These are phyloP conservation scores for Orchesella flavescens DNA, from an alignment of 2,888 invertebrate genomes.

Conservation along the genomic window DNA sequence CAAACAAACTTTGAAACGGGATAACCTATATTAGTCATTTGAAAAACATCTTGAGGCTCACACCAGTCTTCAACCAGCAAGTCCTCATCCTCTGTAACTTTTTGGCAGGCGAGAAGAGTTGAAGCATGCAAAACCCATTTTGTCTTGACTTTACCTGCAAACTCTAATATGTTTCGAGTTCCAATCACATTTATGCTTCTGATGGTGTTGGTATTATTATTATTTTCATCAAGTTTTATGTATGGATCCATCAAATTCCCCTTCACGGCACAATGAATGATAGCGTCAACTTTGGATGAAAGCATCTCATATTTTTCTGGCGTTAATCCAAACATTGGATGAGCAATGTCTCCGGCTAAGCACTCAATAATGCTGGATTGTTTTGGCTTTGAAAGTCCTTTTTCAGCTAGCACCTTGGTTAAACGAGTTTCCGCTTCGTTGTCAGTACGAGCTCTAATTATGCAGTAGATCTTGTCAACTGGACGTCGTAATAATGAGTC, in stretches of 20 bases:
- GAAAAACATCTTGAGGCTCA: slow-evolving; percentile 33
- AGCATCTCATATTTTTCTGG: slow-evolving; percentile 37
- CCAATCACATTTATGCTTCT: slow-evolving; percentile 39
- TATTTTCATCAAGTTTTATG: neutral
- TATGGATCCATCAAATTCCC: slow-evolving; percentile 61
- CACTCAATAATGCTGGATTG: neutral
- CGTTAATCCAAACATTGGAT: slow-evolving; percentile 12
- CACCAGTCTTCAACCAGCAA: slow-evolving; percentile 61
- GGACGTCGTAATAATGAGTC: neutral
- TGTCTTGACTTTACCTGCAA: slow-evolving; percentile 48
- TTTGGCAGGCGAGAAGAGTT: slow-evolving; percentile 43
- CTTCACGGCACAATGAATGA: slow-evolving; percentile 65
- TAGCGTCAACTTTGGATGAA: slow-evolving; percentile 38
- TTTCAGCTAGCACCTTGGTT: slow-evolving; percentile 35
- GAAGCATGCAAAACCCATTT: slow-evolving; percentile 62
- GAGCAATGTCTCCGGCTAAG: slow-evolving; percentile 22
- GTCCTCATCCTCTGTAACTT: slow-evolving; percentile 24
- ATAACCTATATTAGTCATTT: slow-evolving; percentile 57
- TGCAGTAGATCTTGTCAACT: slow-evolving; percentile 40
- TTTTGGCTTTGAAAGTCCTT: neutral
- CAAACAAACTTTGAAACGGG: slow-evolving; percentile 60
- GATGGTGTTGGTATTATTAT: slow-evolving; percentile 12
- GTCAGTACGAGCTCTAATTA: slow-evolving; percentile 45
- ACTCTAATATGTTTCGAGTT: slow-evolving; percentile 55
- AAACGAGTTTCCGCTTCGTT: slow-evolving; percentile 35